Conservation (phyloP, 2,797 vertebrate genomes). For the Lutjanus campechanus region DNA sequence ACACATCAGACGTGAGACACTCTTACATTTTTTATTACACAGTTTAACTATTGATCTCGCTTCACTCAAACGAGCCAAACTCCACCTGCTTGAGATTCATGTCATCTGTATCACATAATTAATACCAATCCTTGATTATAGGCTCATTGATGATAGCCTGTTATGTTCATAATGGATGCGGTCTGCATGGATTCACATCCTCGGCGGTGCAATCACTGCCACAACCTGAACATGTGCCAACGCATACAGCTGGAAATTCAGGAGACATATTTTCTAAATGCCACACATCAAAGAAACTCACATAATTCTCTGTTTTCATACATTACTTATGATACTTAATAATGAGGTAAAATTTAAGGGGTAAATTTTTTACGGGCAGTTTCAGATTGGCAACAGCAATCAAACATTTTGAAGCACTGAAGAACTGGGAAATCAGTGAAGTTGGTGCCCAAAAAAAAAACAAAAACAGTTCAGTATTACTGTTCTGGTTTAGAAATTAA, state of each 20-base stretch:
- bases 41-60: conserved; percentile 19
- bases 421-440: conserved; percentile 6
- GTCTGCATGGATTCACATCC: conserved; percentile 46
- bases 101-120: conserved; percentile 52
- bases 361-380: not conserved
- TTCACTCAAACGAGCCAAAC: conserved; percentile 40
- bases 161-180: conserved; percentile 47
- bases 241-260: conserved; percentile 23
- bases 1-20: conserved; percentile 1
- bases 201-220: conserved; percentile 50
- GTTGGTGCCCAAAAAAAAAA: not conserved
- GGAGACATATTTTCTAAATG: conserved; percentile 12
- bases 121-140: conserved; percentile 42
- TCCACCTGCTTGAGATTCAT: conserved; percentile 43
- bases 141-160: conserved; percentile 45
- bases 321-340: conserved; percentile 20
- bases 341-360: not conserved
- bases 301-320: not conserved
- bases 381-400: not conserved
- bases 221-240: conserved; percentile 22
- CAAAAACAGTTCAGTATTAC: not conserved
- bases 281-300: conserved; percentile 11
- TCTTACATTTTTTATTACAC: conserved; percentile 9
- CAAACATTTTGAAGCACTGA: not conserved
- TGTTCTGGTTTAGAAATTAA: not conserved